phyloP scores from a whole-genome alignment of 2,888 invertebrate species.

The Tetranychus piercei region DNA sequence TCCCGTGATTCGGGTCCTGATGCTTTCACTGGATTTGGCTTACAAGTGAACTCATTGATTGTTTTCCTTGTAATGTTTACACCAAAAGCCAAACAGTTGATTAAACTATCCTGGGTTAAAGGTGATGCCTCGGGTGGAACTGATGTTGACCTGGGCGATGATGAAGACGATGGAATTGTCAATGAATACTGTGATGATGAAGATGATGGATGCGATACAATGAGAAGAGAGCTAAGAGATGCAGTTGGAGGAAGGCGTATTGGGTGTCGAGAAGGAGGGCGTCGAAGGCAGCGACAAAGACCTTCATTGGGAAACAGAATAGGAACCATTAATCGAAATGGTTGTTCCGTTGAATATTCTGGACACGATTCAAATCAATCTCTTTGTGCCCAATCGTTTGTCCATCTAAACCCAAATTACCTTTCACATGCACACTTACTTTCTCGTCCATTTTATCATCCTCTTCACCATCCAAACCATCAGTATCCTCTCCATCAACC shows the following conservation, averaged over 20 bases:
- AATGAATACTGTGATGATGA: background rate
- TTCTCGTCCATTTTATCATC: background rate
- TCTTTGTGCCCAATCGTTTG: slow-evolving; percentile 74
- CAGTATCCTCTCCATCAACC: background rate
- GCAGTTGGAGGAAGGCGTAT: background rate
- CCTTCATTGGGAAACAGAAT: background rate
- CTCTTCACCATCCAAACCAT: background rate
- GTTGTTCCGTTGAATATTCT: background rate
- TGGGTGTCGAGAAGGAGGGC: background rate
- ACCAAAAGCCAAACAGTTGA: slow-evolving; percentile 67
- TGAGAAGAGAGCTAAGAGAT: background rate
- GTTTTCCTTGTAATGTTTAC: slow-evolving; percentile 84
- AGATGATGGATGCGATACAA: background rate
- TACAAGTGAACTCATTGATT: slow-evolving; percentile 61
- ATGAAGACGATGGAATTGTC: slow-evolving; percentile 14
- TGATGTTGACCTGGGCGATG: slow-evolving; percentile 50
- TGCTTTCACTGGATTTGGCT: slow-evolving; percentile 67
- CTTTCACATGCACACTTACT: background rate
- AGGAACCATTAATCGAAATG: background rate
- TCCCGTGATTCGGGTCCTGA: slow-evolving; percentile 31
- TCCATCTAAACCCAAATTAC: slow-evolving; percentile 59
- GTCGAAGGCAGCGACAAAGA: background rate
- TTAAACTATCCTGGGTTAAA: slow-evolving; percentile 30
- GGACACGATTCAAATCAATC: slow-evolving; percentile 37
- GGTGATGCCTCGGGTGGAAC: slow-evolving; percentile 43